Evolutionary conservation across 1,140 invertebrate species (phyloP).

Genomic region (Apis florea): DNA sequence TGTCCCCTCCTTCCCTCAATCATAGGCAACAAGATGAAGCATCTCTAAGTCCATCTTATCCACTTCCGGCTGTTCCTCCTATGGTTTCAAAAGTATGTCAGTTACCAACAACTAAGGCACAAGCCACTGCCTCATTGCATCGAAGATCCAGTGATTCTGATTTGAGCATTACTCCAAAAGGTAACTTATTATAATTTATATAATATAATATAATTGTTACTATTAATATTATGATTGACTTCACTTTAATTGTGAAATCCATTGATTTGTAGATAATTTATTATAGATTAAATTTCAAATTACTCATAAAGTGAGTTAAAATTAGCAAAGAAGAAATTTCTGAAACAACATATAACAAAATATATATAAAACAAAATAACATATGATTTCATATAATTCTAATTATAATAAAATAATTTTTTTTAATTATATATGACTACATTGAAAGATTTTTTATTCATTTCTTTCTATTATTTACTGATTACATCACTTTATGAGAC

Average conservation of each 20-base stretch:
- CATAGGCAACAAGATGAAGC: slow-evolving; percentile 74
- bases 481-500: slow-evolving; percentile 38
- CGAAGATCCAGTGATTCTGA: slow-evolving; percentile 96
- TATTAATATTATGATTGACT: background rate
- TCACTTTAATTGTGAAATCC: background rate
- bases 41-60: slow-evolving; percentile 63
- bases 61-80: slow-evolving; percentile 58
- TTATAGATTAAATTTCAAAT: background rate
- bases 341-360: slow-evolving; percentile 6
- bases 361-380: background rate
- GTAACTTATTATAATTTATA: slow-evolving; percentile 79
- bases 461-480: background rate
- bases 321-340: slow-evolving; percentile 26
- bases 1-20: slow-evolving; percentile 74
- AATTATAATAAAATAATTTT: slow-evolving; percentile 12
- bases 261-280: slow-evolving; percentile 15
- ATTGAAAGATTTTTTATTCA: background rate
- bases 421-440: slow-evolving; percentile 7
- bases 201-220: too few species aligned
- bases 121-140: slow-evolving; percentile 81
- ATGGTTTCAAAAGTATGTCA: slow-evolving; percentile 73
- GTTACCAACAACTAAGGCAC: slow-evolving; percentile 81
- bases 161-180: slow-evolving; percentile 94
- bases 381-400: slow-evolving; percentile 14
- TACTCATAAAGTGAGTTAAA: slow-evolving; percentile 38